Evolutionary conservation across 2,888 invertebrate species (phyloP), one percentile per base, ranked within the genome.

Genomic region (Abrostola triplasia): DNA sequence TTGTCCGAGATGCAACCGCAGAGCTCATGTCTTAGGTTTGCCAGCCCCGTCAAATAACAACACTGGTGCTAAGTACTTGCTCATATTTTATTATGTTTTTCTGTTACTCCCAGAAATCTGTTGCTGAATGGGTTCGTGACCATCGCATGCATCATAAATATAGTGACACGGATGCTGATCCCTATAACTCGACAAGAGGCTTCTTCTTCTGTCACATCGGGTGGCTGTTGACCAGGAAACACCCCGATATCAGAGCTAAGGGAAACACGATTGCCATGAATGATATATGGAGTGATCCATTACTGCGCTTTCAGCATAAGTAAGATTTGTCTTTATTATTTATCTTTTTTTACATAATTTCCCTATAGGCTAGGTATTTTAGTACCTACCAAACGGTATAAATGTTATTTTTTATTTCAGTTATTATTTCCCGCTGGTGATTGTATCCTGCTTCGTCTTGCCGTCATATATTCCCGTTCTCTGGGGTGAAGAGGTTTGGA

Each of bases 151-250:
- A 73, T 88, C 98, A 98, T 89, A 98, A 98, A n/a, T n/a, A n/a
- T n/a, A n/a, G n/a, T n/a, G n/a, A n/a, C n/a, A n/a, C n/a, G n/a
- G n/a, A n/a, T n/a, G 98, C 98, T 0, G 98, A 98, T 90, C 98
- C 98, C 0, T 98, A 98, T 88, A 98, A 98, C 84, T 96, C 98
- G 0, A 95, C 95, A 36, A 95, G 98, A 68, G 99, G 99, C 0
- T 98, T 99, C 95, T 99, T 99, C 95, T 99, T 98, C 92, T 97
- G 98, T 0, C 99, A 99, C 88, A 97, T 99, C 85, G 99, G 99
- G 12, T 99, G 99, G 99, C 92, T 99, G 73, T 94, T 98, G 93
- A 91, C 97, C 50, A 96, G 96, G 70, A 99, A 99, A 88, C 98
- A 99, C 87, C 67, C 64, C 10, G 54, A 67, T 0, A 24, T 65